These are phyloP conservation scores for Uromys caudimaculatus DNA, from an alignment of 2,797 vertebrate species.

Conservation along the genomic window DNA sequence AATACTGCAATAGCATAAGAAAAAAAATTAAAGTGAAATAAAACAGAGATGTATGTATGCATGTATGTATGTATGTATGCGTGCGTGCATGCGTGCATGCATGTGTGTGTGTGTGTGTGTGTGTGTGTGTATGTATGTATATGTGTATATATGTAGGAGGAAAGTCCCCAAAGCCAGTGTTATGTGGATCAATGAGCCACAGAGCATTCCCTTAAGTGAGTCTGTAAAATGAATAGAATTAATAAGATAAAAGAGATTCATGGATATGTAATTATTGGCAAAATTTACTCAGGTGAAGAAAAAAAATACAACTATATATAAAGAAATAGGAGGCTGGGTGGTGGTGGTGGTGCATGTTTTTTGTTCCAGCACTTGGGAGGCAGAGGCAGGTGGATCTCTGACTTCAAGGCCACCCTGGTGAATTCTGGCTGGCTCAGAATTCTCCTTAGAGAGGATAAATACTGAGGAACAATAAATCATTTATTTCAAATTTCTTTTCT, in stretches of 20 bases:
- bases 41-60: neutral
- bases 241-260: slow-evolving; percentile 4
- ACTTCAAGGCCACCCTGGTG: neutral
- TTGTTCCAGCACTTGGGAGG: neutral
- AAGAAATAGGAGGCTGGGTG: neutral
- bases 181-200: neutral
- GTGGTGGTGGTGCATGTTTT: neutral
- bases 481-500: slow-evolving; percentile 23
- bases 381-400: neutral
- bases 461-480: neutral
- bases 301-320: neutral
- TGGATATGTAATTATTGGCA: neutral
- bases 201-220: slow-evolving; percentile 1
- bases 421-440: slow-evolving; percentile 35
- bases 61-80: no score
- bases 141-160: neutral
- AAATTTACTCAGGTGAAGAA: slow-evolving; percentile 43
- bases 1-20: neutral
- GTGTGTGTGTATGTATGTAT: no score
- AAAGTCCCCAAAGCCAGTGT: neutral
- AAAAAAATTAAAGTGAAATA: neutral
- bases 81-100: no score
- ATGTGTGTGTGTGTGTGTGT: no score
- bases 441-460: slow-evolving; percentile 4
- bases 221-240: slow-evolving; percentile 41